A percentile compares a stretch with the other conserved stretches of the same genome.
Conservation (phyloP, 2,797 vertebrate species). For the Chanos chanos region DNA sequence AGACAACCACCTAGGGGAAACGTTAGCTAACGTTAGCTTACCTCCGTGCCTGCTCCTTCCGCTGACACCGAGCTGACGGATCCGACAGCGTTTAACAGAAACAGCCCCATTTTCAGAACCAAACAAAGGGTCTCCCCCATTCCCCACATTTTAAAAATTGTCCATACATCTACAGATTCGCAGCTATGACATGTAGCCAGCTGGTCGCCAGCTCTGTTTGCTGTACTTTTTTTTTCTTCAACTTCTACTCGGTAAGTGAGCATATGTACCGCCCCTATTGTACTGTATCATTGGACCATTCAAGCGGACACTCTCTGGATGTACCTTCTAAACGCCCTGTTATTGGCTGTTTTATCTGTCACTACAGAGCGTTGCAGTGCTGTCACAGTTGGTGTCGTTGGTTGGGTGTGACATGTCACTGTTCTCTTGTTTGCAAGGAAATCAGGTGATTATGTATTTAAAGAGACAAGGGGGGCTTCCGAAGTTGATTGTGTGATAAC, state of each 20-base stretch:
- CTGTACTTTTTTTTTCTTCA: slow-evolving; percentile 30
- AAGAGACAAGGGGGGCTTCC: slow-evolving; percentile 17
- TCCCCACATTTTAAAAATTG: slow-evolving; percentile 30
- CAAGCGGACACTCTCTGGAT: slow-evolving; percentile 34
- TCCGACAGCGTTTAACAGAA: slow-evolving; percentile 42
- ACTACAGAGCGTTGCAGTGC: background rate
- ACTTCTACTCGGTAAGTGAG: slow-evolving; percentile 39
- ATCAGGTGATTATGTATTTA: slow-evolving; percentile 43
- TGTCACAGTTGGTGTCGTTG: background rate
- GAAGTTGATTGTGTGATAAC: slow-evolving; percentile 1
- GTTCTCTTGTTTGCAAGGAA: slow-evolving; percentile 36
- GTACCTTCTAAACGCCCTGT: background rate
- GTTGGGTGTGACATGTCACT: slow-evolving; percentile 42
- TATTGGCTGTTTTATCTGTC: slow-evolving; percentile 48
- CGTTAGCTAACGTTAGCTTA: too few species aligned
- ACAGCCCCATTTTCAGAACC: slow-evolving; percentile 44
- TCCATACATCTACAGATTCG: slow-evolving; percentile 33
- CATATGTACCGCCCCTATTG: background rate
- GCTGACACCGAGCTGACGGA: slow-evolving; percentile 36
- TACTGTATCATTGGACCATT: slow-evolving; percentile 52
- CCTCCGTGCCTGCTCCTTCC: slow-evolving; percentile 46
- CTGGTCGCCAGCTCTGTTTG: slow-evolving; percentile 24
- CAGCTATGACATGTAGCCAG: slow-evolving; percentile 39
- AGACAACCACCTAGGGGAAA: too few species aligned
- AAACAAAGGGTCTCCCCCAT: slow-evolving; percentile 29